Evolutionary conservation across 2,888 invertebrate genomes (phyloP), one percentile per base, ranked within the genome.

Genomic region (Isoperla grammatica): DNA sequence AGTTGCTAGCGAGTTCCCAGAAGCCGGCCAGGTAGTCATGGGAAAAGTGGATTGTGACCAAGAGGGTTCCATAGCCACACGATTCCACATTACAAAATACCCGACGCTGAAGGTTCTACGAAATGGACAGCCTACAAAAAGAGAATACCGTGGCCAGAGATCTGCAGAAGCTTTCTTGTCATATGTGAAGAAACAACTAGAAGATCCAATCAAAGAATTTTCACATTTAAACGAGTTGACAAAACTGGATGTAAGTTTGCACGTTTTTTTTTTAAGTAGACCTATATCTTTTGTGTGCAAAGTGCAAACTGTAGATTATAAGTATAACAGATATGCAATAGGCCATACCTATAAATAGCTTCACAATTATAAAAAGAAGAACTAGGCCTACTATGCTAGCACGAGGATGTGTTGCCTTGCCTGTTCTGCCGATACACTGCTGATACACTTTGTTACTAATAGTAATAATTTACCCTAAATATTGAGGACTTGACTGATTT

Each of bases 31-130:
- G 74, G 92, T 98, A 9, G 89, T 94, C 6, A 87, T 98, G 81
- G 98, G 90, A 46, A 95, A 95, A 79, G 93, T 99, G 6, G 97
- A 99, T 76, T 97, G 98, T 78, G 99, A 99, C 76, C 83, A 83
- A 69, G 94, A 99, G 78, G 85, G 77, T 62, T 78, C 83, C 17
- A 81, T 98, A 60, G 90, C 97, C 1, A 85, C 89, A 4, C 84
- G 92, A 67, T 99, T 95, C 76, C 95, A 96, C 71, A 96, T 99
- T 61, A 90, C 88, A 60, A 99, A 99, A 78, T 99, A 99, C 78
- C 99, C 99, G 5, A 99, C 99, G 4, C 76, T 99, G 60, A 99
- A 99, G 77, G 76, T 98, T 17, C 90, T 97, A 68, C 82, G 92
- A 56, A 94, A 94, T 80, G 94, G 94, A 0, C 85, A 90, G 69